A percentile compares a stretch with the other conserved stretches of the same genome.
These are phyloP conservation scores for Acleris literana DNA, from an alignment of 2,888 invertebrate genomes.

Conservation along the genomic window DNA sequence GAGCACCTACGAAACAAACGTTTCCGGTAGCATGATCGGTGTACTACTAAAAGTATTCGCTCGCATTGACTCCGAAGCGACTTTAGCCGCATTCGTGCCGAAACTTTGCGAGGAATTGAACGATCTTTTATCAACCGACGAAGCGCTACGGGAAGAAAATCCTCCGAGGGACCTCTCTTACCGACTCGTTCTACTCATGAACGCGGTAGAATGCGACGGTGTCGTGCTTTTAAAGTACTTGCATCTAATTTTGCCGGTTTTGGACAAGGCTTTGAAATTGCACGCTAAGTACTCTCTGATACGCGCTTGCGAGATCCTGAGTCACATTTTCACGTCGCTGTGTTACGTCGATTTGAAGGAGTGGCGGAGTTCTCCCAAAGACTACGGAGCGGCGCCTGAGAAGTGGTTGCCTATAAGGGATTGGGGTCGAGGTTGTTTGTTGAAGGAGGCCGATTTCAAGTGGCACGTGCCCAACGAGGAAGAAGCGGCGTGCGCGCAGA, in stretches of 20 bases:
- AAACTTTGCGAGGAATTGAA: constrained; percentile 87
- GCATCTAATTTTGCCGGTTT: constrained; percentile 85
- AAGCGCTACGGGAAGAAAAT: constrained; percentile 89
- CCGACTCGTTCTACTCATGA: constrained; percentile 88
- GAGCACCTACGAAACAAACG: constrained; percentile 91
- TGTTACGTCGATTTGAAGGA: constrained; percentile 85
- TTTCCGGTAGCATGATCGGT: constrained; percentile 92
- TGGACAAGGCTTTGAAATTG: constrained; percentile 88
- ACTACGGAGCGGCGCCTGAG: constrained; percentile 85
- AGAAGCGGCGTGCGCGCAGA: constrained; percentile 87
- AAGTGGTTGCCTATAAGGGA: constrained; percentile 89
- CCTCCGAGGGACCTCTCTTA: constrained; percentile 91
- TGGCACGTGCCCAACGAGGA: constrained; percentile 91
- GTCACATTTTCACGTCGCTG: constrained; percentile 83
- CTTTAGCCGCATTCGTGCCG: constrained; percentile 89
- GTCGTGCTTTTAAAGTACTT: constrained; percentile 86
- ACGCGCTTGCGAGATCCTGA: constrained; percentile 85
- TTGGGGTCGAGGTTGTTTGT: constrained; percentile 90
- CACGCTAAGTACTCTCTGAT: constrained; percentile 86
- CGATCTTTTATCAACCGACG: constrained; percentile 84
- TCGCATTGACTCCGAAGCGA: constrained; percentile 86
- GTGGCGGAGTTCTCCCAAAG: constrained; percentile 83
- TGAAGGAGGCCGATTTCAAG: constrained; percentile 85
- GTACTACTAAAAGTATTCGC: constrained; percentile 87
- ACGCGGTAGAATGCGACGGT: constrained; percentile 87